These are phyloP conservation scores for Ceratothoa steindachneri DNA, from an alignment of 2,888 invertebrate genomes.

Conservation along the genomic window DNA sequence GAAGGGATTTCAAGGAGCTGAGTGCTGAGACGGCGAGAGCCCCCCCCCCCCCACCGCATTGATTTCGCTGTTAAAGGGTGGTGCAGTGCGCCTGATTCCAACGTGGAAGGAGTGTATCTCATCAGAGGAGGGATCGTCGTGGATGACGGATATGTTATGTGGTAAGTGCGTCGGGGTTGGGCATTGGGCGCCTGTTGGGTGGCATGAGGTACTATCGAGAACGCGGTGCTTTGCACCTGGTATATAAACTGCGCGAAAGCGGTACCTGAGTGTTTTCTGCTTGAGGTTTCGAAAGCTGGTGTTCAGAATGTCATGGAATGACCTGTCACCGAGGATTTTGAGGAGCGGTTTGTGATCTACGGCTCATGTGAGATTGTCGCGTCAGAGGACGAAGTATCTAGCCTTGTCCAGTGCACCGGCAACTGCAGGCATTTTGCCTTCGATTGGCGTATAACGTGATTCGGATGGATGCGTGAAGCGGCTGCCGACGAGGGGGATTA, in stretches of 20 bases:
- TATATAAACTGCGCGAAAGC: slow-evolving; percentile 9
- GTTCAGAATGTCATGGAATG: neutral
- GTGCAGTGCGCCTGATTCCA: neutral
- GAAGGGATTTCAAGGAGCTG: neutral
- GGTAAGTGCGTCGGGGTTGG: neutral
- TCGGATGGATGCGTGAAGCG: slow-evolving; percentile 12
- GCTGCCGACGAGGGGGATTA: too few relatives aligned
- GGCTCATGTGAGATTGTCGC: slow-evolving; percentile 1
- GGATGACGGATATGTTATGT: neutral
- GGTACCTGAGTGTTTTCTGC: slow-evolving; percentile 15
- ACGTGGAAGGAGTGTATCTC: neutral
- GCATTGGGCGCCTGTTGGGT: neutral
- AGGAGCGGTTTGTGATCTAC: slow-evolving; percentile 26
- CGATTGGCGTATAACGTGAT: slow-evolving; percentile 19
- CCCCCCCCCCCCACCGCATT: neutral
- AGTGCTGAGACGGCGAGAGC: neutral
- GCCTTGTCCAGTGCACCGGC: slow-evolving; percentile 12
- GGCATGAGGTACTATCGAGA: slow-evolving; percentile 14
- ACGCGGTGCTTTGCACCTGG: slow-evolving; percentile 1
- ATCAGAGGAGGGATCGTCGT: neutral
- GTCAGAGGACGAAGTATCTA: slow-evolving; percentile 16
- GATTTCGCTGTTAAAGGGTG: neutral
- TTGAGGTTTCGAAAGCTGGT: slow-evolving; percentile 6
- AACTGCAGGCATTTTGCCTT: slow-evolving; percentile 22
- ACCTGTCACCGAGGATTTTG: slow-evolving; percentile 8